These are phyloP conservation scores for Eutrigla gurnardus DNA, from an alignment of 2,797 vertebrate species.

Conservation along the genomic window DNA sequence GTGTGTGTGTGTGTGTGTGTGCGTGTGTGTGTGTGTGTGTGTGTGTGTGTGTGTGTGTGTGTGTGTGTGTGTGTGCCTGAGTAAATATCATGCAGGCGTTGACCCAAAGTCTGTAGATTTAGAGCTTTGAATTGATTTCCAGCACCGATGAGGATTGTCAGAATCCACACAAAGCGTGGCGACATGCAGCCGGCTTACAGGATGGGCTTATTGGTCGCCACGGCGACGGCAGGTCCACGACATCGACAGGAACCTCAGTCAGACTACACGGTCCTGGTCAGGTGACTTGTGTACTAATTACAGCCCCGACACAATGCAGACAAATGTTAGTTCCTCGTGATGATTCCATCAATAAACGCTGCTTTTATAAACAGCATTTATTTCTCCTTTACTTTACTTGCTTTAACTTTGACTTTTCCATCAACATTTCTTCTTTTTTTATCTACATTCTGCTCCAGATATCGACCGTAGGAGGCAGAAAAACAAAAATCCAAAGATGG, in stretches of 20 bases:
- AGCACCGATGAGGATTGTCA: constrained; percentile 5
- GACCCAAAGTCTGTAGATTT: constrained; percentile 38
- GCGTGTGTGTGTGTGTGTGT: not conserved
- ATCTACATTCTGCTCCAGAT: not conserved
- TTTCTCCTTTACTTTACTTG: not conserved
- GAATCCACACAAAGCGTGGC: constrained; percentile 22
- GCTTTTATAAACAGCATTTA: not conserved
- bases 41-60: constrained; percentile 23
- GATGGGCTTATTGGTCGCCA: constrained; percentile 9
- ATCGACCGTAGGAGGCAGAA: not conserved
- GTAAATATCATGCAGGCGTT: constrained; percentile 20
- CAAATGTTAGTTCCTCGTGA: too few species aligned
- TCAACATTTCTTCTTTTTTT: not conserved
- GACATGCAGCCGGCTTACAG: constrained; percentile 15
- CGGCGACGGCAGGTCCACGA: constrained; percentile 16
- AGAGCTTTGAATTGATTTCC: constrained; percentile 39
- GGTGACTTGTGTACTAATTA: not conserved
- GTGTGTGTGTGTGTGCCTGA: constrained; percentile 1
- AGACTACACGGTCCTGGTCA: not conserved
- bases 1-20: constrained; percentile 20
- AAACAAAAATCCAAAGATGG: not conserved
- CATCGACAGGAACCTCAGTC: constrained; percentile 9
- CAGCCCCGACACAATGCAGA: not conserved
- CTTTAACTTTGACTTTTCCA: not conserved
- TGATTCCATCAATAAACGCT: too few species aligned